Evolutionary conservation across 1,140 invertebrate species (phyloP).

Genomic region (Leptonema lineaticorne): DNA sequence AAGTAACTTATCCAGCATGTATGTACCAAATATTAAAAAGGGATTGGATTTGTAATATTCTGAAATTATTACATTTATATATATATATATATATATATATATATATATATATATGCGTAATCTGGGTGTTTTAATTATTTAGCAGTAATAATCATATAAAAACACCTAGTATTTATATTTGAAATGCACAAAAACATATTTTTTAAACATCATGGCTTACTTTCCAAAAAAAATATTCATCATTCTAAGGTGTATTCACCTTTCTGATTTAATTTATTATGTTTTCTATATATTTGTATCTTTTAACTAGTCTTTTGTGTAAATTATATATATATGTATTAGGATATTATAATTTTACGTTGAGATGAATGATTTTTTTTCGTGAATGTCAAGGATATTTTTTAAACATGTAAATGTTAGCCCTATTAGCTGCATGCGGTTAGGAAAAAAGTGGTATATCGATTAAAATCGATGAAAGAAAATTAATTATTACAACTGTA

Average conservation of each 20-base stretch:
- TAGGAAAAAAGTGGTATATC: neutral
- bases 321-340: conserved; percentile 32
- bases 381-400: conserved; percentile 22
- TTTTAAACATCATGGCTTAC: conserved; percentile 13
- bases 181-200: neutral
- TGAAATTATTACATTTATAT: neutral
- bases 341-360: conserved; percentile 32
- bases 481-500: neutral
- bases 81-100: neutral
- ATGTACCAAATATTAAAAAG: neutral
- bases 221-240: conserved; percentile 13
- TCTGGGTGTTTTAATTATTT: neutral
- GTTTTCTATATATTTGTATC: conserved; percentile 37
- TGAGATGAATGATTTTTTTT: conserved; percentile 18
- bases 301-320: conserved; percentile 38
- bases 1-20: neutral
- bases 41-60: conserved; percentile 3
- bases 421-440: conserved; percentile 3
- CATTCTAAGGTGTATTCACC: conserved; percentile 1
- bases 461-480: neutral
- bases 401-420: conserved; percentile 21
- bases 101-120: neutral
- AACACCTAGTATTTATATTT: neutral
- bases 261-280: conserved; percentile 25
- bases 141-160: neutral